Conservation (phyloP, 2,888 invertebrate species). For the Podabrus alpinus region DNA sequence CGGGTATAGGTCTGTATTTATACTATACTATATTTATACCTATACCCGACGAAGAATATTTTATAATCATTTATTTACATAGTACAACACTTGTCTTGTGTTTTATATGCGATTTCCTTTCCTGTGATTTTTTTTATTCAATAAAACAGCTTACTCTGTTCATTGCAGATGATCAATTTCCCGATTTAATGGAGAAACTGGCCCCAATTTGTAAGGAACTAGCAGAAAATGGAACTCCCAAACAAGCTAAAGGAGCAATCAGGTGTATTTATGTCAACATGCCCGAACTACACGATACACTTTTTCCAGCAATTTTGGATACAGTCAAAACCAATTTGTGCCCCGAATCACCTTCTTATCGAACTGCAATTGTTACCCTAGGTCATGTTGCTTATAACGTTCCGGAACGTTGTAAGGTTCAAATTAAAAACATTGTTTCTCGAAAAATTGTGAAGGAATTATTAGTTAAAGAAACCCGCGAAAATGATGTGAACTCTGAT, state of each 20-base stretch:
- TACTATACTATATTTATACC: no score
- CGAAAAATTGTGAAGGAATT: slow-evolving; percentile 95
- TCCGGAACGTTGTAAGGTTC: slow-evolving; percentile 86
- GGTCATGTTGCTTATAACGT: slow-evolving; percentile 94
- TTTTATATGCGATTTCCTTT: no score
- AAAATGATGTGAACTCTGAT: slow-evolving; percentile 53
- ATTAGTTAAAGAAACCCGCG: slow-evolving; percentile 77
- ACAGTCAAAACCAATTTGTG: slow-evolving; percentile 75
- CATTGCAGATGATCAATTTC: slow-evolving; percentile 70
- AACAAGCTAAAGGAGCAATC: slow-evolving; percentile 96
- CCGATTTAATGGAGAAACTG: slow-evolving; percentile 75
- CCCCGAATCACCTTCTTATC: slow-evolving; percentile 78
- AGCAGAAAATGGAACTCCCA: slow-evolving; percentile 86
- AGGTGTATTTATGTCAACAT: slow-evolving; percentile 89
- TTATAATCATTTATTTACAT: no score
- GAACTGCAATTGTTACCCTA: slow-evolving; percentile 91
- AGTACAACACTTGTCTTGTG: no score
- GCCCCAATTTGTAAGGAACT: slow-evolving; percentile 87
- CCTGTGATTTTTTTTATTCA: not conserved
- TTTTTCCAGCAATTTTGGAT: slow-evolving; percentile 84
- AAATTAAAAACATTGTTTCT: slow-evolving; percentile 93
- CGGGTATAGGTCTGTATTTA: no score
- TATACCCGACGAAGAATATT: no score
- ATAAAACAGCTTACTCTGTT: not conserved
- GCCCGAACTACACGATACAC: slow-evolving; percentile 69